These are phyloP conservation scores for Amphipoea lucens DNA, from an alignment of 2,888 invertebrate species.

Conservation along the genomic window DNA sequence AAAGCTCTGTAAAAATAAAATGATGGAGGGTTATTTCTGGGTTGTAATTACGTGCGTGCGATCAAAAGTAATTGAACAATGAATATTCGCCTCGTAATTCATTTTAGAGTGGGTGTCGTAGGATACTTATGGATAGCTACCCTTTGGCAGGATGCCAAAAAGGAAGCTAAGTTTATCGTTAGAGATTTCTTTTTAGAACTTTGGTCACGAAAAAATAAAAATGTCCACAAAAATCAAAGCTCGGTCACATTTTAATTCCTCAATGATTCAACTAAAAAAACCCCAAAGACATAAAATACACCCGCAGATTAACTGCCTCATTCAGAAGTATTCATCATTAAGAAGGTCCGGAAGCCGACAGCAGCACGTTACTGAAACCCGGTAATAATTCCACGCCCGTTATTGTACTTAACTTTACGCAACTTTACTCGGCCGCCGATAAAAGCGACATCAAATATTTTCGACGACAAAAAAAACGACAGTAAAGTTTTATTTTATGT, in stretches of 20 bases:
- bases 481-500: constrained; percentile 64
- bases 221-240: background rate
- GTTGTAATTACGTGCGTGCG: constrained; percentile 17
- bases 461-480: constrained; percentile 55
- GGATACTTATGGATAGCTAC: background rate
- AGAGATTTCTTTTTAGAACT: too few relatives aligned
- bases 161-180: background rate
- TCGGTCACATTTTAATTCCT: background rate
- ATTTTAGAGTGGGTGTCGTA: background rate
- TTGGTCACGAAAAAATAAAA: background rate
- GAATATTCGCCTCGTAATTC: background rate
- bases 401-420: constrained; percentile 25
- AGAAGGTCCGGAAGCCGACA: background rate
- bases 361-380: constrained; percentile 1
- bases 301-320: constrained; percentile 12
- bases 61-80: constrained; percentile 18
- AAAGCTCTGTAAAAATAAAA: background rate
- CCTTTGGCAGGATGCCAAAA: background rate
- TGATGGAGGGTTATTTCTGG: constrained; percentile 1
- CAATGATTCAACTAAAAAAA: constrained; percentile 2
- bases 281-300: background rate
- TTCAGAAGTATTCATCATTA: constrained; percentile 8
- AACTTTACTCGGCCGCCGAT: constrained; percentile 51
- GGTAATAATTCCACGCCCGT: constrained; percentile 19
- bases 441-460: constrained; percentile 66